Evolutionary conservation across 2,797 vertebrate species (phyloP).

Genomic region (Sphenopsis melanotis): DNA sequence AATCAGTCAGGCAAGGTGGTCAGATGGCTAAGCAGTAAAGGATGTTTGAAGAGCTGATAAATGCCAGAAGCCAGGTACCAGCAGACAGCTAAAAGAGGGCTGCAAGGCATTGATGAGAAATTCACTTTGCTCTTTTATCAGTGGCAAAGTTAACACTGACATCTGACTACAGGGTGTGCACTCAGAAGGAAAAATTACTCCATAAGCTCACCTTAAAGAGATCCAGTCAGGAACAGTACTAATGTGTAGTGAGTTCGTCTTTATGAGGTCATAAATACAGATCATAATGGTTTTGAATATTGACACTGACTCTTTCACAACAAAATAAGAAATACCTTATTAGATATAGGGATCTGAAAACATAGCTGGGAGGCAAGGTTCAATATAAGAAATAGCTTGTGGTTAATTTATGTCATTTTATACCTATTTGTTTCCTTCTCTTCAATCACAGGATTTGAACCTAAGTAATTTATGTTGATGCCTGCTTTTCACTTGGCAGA

Average conservation of each 20-base stretch:
- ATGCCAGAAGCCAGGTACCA: neutral
- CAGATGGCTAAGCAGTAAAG: slow-evolving; percentile 19
- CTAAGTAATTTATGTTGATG: neutral
- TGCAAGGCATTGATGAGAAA: slow-evolving; percentile 32
- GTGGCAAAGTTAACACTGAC: neutral
- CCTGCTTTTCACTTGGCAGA: neutral
- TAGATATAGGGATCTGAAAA: neutral
- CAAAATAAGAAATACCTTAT: neutral
- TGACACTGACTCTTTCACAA: slow-evolving; percentile 6
- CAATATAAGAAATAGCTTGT: neutral
- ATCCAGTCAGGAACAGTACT: neutral
- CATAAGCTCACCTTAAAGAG: slow-evolving; percentile 47
- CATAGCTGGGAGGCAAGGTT: neutral
- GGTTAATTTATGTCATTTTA: neutral
- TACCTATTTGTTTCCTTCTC: neutral
- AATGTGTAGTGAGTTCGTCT: slow-evolving; percentile 46
- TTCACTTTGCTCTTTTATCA: slow-evolving; percentile 54
- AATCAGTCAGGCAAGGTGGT: neutral
- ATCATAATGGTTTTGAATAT: slow-evolving; percentile 10
- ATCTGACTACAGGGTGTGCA: neutral
- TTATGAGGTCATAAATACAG: slow-evolving; percentile 56
- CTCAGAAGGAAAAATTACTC: slow-evolving; percentile 17
- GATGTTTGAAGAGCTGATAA: slow-evolving; percentile 21
- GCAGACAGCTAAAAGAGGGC: slow-evolving; percentile 36
- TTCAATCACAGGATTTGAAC: neutral